Base-by-base conservation (phyloP, 2,797 vertebrate species). In the Mormyrops boulengeri region DNA sequence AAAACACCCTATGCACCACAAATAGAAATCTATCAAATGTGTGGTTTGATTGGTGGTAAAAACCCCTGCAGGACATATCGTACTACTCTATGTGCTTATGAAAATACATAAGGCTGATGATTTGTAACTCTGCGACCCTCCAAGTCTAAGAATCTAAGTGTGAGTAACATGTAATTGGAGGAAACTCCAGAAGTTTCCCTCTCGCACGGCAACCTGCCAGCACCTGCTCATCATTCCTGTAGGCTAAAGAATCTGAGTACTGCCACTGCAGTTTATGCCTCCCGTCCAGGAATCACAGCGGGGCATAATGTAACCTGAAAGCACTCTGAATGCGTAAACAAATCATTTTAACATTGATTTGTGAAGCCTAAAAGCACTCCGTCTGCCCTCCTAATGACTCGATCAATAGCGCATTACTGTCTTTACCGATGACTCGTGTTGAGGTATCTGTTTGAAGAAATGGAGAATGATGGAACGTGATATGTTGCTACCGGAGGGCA, bases 291-390 rank as follows among this genome's bases (percentile, higher is more conserved):
- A 91, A 89, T 89, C 87, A 66, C 3, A 89, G 88, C 73, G 87
- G 90, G 88, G 88, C 55, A 87, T 85, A 90, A 93, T 89, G 91
- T 82, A 90, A 91, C 90, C 90, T 91, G 91, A 91, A 88, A 91
- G 85, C 92, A 85, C 34, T 73, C 69, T 88, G 69, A 90, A 92
- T 84, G 88, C 90, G 88, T 90, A 92, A 92, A 92, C 91, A 92
- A 93, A 95, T 92, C 91, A 90, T 92, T 93, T 95, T 94, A 94
- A 92, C 92, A 95, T 93, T 90, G 94, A 95, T 95, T 92, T 90
- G 66, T 93, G 47, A 85, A 86, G 92, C 92, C 92, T 92, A 89
- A 88, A 92, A 94, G 93, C 93, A 92, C 93, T 95, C 93, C 91
- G 17, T 5, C 90, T 91, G 91, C 84, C 89, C 88, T 90, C 92